Base-by-base conservation (phyloP, 2,113 vertebrate genomes). In the Miniopterus natalensis region DNA sequence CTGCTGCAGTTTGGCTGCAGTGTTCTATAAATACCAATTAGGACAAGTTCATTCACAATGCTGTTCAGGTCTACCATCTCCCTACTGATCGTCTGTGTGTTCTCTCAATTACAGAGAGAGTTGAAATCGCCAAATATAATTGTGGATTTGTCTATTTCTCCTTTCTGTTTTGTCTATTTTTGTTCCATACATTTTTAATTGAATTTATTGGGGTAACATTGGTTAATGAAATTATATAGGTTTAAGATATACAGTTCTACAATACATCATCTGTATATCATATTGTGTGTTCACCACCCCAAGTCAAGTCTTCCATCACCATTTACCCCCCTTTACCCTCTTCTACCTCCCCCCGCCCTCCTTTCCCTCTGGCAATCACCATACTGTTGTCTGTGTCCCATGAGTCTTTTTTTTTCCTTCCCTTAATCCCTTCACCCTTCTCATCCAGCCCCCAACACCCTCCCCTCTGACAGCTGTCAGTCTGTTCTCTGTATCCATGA, bases 61-160 rank as follows among this genome's bases (percentile, higher is more conserved):
- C 42, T 55, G 12, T 78, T 81, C 63, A 89, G 86, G 51, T 17
- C 36, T 71, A 45, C 40, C 10, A 29, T 17, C 40, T 42, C 49
- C n/a, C 88, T 61, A 77, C 5, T 68, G 49, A 84, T 36, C 29
- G 0, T 27, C 65, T 83, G 40, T 9, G 23, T 70, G 29, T 27
- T 70, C 71, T 40, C 8, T 66, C 31, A 68, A 55, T 31, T 63
- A 88, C 36, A 23, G 11, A 88, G 81, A 75, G 36, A 88, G 27
- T 2, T 86, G 21, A 92, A 80, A 85, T 75, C 23, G 57, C 40
- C n/a, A 79, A 45, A 51, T 90, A 40, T 40, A 92, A 59, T 1
- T 53, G 18, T 70, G 45, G 42, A 47, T 66, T 23, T 63, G 3
- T 88, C 23, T 97, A n/a, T 84, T 94, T 94, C n/a, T 77, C 47